phyloP scores from a whole-genome alignment of 23 tunicate species.

The Ascidia mentula region DNA sequence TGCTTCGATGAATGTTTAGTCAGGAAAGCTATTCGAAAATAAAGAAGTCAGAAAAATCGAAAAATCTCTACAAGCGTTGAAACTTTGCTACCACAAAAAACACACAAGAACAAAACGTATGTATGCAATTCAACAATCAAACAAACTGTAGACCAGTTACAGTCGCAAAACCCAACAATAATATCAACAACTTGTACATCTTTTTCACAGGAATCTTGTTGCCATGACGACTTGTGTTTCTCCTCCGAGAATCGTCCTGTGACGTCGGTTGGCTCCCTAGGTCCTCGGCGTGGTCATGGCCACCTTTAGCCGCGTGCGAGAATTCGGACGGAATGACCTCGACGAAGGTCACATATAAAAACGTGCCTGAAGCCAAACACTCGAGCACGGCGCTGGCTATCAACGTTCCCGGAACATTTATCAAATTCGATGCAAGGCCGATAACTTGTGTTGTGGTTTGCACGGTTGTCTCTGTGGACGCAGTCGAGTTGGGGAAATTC shows the following conservation, averaged over 20 bases:
- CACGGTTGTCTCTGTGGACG: background rate
- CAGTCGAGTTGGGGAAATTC: background rate
- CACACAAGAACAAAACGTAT: background rate
- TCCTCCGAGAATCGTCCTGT: background rate
- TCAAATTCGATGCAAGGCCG: background rate
- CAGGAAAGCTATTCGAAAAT: too few species aligned
- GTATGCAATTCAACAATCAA: background rate
- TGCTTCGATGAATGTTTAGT: too few species aligned
- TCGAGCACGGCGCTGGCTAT: conserved; percentile 53
- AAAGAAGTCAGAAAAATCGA: too few species aligned
- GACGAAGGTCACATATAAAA: conserved; percentile 80
- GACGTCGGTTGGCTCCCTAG: background rate
- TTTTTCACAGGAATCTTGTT: conserved; percentile 27
- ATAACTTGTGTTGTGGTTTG: background rate
- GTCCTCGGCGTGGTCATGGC: conserved; percentile 7
- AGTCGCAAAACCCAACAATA: conserved; percentile 60
- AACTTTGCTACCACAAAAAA: background rate
- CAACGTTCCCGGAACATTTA: conserved; percentile 20
- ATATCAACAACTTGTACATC: conserved; percentile 39
- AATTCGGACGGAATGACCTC: conserved; percentile 86
- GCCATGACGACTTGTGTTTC: background rate
- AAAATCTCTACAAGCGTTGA: background rate
- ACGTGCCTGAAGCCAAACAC: conserved; percentile 83
- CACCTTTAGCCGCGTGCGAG: conserved; percentile 36
- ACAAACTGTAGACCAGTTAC: conserved; percentile 67